Conservation (phyloP, 2,888 invertebrate species). For the Limnephilus marmoratus region DNA sequence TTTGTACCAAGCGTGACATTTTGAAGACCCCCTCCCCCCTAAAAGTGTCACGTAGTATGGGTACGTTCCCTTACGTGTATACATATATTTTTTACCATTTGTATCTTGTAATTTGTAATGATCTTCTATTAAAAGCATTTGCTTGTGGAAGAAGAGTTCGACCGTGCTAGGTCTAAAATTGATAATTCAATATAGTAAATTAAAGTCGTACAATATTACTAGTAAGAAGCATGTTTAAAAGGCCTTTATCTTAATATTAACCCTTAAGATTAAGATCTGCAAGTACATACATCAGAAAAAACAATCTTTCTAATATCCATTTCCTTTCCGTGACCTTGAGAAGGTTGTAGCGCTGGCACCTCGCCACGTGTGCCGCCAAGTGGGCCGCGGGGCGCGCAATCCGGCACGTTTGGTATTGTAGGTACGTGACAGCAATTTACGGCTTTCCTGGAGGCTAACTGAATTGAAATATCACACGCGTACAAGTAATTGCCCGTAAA, state of each 20-base stretch:
- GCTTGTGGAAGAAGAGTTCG: too few relatives aligned
- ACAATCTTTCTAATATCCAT: neutral
- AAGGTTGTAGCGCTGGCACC: neutral
- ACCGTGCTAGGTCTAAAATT: too few relatives aligned
- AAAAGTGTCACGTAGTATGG: too few relatives aligned
- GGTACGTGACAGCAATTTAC: neutral
- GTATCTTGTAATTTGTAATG: too few relatives aligned
- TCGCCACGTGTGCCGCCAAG: neutral
- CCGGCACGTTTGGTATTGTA: neutral
- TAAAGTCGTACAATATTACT: too few relatives aligned
- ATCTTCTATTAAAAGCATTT: too few relatives aligned
- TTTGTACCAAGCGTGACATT: too few relatives aligned
- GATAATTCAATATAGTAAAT: too few relatives aligned
- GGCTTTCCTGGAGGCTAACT: neutral
- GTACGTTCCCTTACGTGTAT: too few relatives aligned
- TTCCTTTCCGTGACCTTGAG: neutral
- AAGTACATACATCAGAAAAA: neutral
- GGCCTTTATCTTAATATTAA: neutral
- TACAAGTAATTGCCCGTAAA: constrained; percentile 2
- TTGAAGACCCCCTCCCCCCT: too few relatives aligned
- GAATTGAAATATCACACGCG: neutral
- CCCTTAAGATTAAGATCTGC: neutral
- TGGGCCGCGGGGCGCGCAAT: neutral
- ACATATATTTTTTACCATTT: too few relatives aligned
- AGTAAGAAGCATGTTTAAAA: too few relatives aligned